Percentiles rank a stretch among this genome's conserved stretches.
These are phyloP conservation scores for Porites rus DNA, from an alignment of 92 coral and sea anemone species.

Conservation along the genomic window DNA sequence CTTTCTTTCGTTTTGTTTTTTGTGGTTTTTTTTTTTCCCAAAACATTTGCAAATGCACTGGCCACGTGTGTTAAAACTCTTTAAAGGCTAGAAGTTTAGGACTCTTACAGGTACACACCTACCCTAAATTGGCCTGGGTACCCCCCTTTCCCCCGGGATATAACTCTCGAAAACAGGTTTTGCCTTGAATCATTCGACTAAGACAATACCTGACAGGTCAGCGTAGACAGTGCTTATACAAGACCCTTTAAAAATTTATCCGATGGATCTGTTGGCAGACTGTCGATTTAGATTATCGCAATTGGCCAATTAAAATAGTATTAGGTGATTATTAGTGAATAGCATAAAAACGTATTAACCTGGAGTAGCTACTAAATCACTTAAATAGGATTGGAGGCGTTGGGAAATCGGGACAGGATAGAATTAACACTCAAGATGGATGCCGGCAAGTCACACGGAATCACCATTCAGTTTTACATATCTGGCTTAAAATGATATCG, in stretches of 20 bases:
- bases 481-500: background rate
- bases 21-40: too few relatives aligned
- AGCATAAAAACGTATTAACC: conserved; percentile 25
- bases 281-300: conserved; percentile 27
- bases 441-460: background rate
- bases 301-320: conserved; percentile 45
- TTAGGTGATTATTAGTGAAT: conserved; percentile 12
- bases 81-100: too few relatives aligned
- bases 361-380: conserved; percentile 2
- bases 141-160: too few relatives aligned
- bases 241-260: background rate
- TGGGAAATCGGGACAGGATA: background rate
- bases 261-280: background rate
- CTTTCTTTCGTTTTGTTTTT: too few relatives aligned
- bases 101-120: too few relatives aligned
- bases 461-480: background rate
- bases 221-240: too few relatives aligned
- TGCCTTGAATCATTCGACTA: too few relatives aligned
- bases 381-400: background rate
- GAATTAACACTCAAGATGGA: background rate
- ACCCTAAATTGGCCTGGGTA: too few relatives aligned
- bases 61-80: too few relatives aligned
- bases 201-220: too few relatives aligned
- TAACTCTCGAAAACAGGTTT: too few relatives aligned
- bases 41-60: too few relatives aligned